Percentiles rank a stretch among this genome's conserved stretches.
Conservation (phyloP, 2,113 vertebrate species). For the Montifringilla adamsi region DNA sequence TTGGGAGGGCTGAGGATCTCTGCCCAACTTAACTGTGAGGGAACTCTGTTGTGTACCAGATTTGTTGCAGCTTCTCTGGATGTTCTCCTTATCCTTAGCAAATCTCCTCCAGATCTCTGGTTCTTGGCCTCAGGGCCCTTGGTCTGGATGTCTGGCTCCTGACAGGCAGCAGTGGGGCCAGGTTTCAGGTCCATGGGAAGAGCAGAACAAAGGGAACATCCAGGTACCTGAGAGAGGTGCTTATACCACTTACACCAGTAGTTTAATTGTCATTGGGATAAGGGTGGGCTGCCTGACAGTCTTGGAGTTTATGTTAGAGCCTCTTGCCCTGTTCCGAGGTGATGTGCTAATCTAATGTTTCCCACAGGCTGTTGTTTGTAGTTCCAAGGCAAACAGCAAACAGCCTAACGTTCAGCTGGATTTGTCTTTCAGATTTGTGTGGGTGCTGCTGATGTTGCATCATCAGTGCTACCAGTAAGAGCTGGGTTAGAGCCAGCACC, state of each 20-base stretch:
- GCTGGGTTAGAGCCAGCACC: neutral
- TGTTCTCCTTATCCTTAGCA: neutral
- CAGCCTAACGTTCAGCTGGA: accelerated
- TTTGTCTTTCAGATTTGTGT: neutral
- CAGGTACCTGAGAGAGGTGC: neutral
- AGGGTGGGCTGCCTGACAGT: neutral
- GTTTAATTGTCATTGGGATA: neutral
- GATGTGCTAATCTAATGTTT: neutral
- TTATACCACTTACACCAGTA: neutral
- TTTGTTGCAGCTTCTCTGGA: neutral
- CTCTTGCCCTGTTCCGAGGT: neutral
- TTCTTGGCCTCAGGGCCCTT: neutral
- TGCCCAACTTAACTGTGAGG: neutral
- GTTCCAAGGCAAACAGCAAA: neutral
- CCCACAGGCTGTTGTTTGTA: neutral
- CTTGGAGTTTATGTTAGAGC: neutral
- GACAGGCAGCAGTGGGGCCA: neutral
- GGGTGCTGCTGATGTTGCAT: neutral
- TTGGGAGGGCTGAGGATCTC: neutral
- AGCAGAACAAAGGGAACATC: neutral
- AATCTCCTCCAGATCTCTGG: neutral
- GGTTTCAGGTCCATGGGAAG: neutral
- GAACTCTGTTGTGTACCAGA: neutral
- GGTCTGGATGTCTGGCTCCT: neutral
- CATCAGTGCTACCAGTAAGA: neutral